Percentiles rank a stretch among this genome's conserved stretches.
These are phyloP conservation scores for Phaonia tiefii DNA, from an alignment of 2,888 invertebrate genomes.

Conservation along the genomic window DNA sequence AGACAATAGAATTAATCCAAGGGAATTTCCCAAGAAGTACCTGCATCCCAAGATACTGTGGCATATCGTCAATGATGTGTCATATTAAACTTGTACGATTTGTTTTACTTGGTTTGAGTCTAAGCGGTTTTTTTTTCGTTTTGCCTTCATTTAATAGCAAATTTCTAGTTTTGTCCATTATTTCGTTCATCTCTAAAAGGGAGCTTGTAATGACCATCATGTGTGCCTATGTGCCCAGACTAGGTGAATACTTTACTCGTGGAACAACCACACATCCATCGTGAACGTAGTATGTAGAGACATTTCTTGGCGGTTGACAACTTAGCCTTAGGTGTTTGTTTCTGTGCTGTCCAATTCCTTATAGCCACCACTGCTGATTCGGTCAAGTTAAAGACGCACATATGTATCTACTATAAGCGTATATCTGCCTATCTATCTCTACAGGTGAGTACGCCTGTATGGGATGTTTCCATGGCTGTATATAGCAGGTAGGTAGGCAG, in stretches of 20 bases:
- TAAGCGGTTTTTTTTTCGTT: slow-evolving; percentile 48
- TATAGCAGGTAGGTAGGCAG: too few relatives aligned
- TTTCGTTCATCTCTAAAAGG: slow-evolving; percentile 62
- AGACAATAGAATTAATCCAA: too few relatives aligned
- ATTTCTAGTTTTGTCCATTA: slow-evolving; percentile 60
- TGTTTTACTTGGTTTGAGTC: slow-evolving; percentile 43
- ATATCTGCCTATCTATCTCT: too few relatives aligned
- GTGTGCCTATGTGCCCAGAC: slow-evolving; percentile 19
- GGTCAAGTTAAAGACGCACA: slow-evolving; percentile 37
- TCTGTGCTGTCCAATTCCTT: slow-evolving; percentile 14
- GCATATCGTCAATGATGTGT: slow-evolving; percentile 30
- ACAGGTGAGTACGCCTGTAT: too few relatives aligned
- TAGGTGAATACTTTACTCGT: background rate
- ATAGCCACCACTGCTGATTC: slow-evolving; percentile 18
- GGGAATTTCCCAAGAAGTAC: too few relatives aligned
- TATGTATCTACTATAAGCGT: too few relatives aligned
- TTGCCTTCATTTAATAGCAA: slow-evolving; percentile 42
- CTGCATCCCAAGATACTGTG: too few relatives aligned
- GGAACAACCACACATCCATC: background rate
- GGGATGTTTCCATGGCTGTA: too few relatives aligned
- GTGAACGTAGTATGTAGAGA: slow-evolving; percentile 28
- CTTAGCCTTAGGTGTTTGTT: slow-evolving; percentile 52
- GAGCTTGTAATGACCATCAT: slow-evolving; percentile 57
- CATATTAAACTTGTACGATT: slow-evolving; percentile 3
- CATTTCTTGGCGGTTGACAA: slow-evolving; percentile 47